phyloP scores from a whole-genome alignment of 1,140 invertebrate genomes.

The Argopecten irradians region DNA sequence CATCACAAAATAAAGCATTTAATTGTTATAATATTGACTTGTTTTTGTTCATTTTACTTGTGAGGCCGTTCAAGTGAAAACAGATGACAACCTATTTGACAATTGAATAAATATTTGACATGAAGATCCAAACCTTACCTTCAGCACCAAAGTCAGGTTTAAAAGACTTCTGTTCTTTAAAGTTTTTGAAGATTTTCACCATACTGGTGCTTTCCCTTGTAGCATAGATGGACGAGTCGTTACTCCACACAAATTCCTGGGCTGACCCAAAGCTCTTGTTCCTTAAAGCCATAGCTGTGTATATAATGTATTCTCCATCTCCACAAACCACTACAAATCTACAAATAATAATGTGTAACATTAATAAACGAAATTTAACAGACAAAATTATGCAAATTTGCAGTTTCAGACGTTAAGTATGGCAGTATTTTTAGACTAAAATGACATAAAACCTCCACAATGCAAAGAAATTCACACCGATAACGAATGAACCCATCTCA shows the following conservation, averaged over 20 bases:
- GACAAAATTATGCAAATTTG: too few species aligned
- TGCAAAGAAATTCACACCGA: too few species aligned
- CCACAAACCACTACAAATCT: constrained; percentile 99
- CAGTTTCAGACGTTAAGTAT: too few species aligned
- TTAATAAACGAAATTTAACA: neutral
- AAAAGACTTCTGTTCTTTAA: constrained; percentile 96
- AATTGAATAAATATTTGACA: neutral
- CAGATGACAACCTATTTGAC: neutral
- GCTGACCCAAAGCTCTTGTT: constrained; percentile 99
- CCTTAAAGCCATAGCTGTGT: constrained; percentile 98
- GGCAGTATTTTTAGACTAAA: too few species aligned
- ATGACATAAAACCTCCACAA: too few species aligned
- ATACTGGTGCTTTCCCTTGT: constrained; percentile 93
- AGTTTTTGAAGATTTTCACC: constrained; percentile 98
- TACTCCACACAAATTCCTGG: constrained; percentile 99
- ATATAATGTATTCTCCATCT: constrained; percentile 99
- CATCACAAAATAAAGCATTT: too few species aligned
- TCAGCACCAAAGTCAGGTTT: constrained; percentile 98
- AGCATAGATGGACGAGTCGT: constrained; percentile 95
- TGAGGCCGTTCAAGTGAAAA: too few species aligned
- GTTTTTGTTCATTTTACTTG: too few species aligned
- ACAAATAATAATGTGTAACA: constrained; percentile 31
- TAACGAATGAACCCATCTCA: too few species aligned
- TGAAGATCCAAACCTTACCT: constrained; percentile 71
- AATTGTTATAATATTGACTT: too few species aligned